Evolutionary conservation across 1,140 invertebrate species (phyloP).

Genomic region (Colletes latitarsis): DNA sequence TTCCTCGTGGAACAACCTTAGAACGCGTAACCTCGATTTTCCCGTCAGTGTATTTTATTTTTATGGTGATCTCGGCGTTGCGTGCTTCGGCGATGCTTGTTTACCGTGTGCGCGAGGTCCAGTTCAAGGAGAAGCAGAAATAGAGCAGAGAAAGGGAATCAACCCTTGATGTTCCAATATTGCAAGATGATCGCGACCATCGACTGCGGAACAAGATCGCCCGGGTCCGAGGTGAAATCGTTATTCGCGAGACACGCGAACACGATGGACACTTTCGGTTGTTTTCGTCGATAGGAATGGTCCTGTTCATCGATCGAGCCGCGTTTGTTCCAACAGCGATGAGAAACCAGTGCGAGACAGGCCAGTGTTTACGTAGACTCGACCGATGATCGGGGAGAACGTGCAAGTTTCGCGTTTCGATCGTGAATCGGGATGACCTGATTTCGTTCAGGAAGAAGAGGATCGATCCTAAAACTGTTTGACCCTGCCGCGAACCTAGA

Average conservation of each 20-base stretch:
- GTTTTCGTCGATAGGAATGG: background rate
- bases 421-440: conserved; percentile 50
- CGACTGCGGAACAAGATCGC: background rate
- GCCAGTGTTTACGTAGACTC: conserved; percentile 36
- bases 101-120: background rate
- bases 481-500: conserved; percentile 8
- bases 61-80: background rate
- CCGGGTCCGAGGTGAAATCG: background rate
- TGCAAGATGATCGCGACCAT: background rate
- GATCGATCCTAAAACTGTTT: conserved; percentile 33
- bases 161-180: background rate
- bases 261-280: background rate
- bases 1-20: conserved; percentile 44
- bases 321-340: background rate
- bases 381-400: conserved; percentile 25
- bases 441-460: conserved; percentile 33
- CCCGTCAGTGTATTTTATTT: background rate
- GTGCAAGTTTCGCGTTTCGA: conserved; percentile 17
- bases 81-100: background rate
- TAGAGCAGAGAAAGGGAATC: background rate
- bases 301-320: conserved; percentile 15
- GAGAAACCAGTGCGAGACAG: background rate
- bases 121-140: background rate
- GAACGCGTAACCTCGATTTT: background rate
- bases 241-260: too few relatives aligned